Evolutionary conservation across 2,888 invertebrate genomes (phyloP), one percentile per base, ranked within the genome.

Genomic region (Galeruca laticollis): DNA sequence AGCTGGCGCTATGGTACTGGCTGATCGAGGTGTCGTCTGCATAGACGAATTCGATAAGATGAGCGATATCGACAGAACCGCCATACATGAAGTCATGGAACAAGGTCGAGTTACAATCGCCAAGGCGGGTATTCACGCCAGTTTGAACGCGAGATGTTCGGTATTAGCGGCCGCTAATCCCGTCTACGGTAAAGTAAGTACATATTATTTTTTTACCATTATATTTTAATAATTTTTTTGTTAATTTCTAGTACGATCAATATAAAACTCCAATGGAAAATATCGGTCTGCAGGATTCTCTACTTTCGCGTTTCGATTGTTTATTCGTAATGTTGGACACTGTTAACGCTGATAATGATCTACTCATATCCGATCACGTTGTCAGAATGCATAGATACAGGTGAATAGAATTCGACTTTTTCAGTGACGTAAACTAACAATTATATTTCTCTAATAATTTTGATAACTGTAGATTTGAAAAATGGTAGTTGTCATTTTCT

Each of bases 261-360:
- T 99, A 97, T 87, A 99, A 98, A 87, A 96, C 98, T 0, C 99
- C 99, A 0, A 99, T 99, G 99, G 99, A 99, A 86, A 99, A 99
- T 86, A 99, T 99, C 81, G 99, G 98, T 0, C 88, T 99, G 49
- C 99, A 99, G 86, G 98, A 98, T 87, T 98, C 98, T 0, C 85
- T 99, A 73, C 88, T 99, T 43, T 99, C 99, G 0, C 97, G 99
- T 88, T 99, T 99, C 86, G 99, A 99, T 90, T 88, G 99, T 80
- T 88, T 99, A 54, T 99, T 99, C 84, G 98, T 99, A 73, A 93
- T 99, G 90, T 87, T 99, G 83, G 99, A 99, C 86, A 90, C 93
- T 70, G 93, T 96, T 59, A 96, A 99, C 82, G 91, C 93, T 18
- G 97, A 97, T 80, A 90, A 91, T 77, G 99, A 99, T 86, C 90